These are phyloP conservation scores for Tychaedon coryphoeus DNA, from an alignment of 2,113 vertebrate species.

Conservation along the genomic window DNA sequence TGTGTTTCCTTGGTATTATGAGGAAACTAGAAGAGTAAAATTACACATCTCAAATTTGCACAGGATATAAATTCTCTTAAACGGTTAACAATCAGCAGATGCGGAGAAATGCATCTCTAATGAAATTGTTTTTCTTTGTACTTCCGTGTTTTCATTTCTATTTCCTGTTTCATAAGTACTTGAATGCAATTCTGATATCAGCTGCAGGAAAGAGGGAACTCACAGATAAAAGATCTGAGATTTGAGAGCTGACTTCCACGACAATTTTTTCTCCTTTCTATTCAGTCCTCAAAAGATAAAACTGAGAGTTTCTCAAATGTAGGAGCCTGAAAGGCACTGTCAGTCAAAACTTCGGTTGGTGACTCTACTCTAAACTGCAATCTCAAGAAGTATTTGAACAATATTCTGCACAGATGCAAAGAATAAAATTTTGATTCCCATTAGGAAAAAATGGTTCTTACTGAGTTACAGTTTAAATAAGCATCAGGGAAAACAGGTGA, in stretches of 20 bases:
- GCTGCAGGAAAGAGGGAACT: not conserved
- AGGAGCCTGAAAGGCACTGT: not conserved
- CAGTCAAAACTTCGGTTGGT: not conserved
- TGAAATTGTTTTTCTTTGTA: not conserved
- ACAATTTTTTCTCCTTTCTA: not conserved
- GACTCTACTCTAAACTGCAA: not conserved
- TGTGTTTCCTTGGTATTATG: not conserved
- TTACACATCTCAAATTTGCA: not conserved
- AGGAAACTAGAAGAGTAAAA: not conserved
- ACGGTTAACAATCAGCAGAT: not conserved
- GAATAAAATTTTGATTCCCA: not conserved
- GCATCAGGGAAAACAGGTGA: not conserved
- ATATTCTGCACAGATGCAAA: not conserved
- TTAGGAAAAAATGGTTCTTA: not conserved
- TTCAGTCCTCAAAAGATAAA: not conserved
- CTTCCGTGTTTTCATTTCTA: not conserved
- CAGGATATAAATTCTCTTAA: not conserved
- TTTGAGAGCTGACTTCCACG: not conserved
- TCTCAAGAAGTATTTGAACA: not conserved
- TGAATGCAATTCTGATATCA: not conserved
- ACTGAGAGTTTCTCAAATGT: not conserved
- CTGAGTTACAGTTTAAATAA: not conserved
- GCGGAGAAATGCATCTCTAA: not conserved
- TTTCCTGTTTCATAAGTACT: not conserved
- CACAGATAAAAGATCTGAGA: not conserved